Evolutionary conservation across 2,113 vertebrate species (phyloP).

Genomic region (Ardeotis arabs): DNA sequence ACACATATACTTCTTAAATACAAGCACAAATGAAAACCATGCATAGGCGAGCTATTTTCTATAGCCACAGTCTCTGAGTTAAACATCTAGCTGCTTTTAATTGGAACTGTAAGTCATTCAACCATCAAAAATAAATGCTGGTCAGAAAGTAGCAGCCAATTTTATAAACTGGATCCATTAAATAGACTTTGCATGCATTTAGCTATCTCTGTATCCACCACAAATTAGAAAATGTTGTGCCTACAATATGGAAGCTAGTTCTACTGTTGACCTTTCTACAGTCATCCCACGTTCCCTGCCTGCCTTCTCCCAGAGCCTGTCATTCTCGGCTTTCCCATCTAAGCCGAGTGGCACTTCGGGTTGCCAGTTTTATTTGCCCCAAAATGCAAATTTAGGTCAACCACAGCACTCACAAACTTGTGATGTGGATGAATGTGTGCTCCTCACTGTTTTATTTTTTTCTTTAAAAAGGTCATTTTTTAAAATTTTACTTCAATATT

Average conservation of each 20-base stretch:
- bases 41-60: background rate
- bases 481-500: background rate
- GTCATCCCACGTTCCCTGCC: background rate
- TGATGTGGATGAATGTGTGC: background rate
- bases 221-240: background rate
- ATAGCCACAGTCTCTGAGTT: background rate
- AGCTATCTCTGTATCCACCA: background rate
- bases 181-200: background rate
- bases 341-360: background rate
- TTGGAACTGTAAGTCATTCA: background rate
- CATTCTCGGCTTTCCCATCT: background rate
- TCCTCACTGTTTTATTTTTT: background rate
- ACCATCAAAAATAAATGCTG: constrained; percentile 12
- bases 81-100: constrained; percentile 3
- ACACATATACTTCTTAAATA: background rate
- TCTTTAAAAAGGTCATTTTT: background rate
- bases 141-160: constrained; percentile 1
- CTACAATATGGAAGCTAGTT: background rate
- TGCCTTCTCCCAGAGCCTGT: background rate
- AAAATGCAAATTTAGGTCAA: background rate
- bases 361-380: background rate
- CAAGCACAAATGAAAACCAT: background rate
- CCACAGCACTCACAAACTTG: background rate
- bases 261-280: background rate
- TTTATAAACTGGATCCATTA: constrained; percentile 15